phyloP scores from a whole-genome alignment of 1,140 invertebrate genomes.

The Probaryconus sp. region DNA sequence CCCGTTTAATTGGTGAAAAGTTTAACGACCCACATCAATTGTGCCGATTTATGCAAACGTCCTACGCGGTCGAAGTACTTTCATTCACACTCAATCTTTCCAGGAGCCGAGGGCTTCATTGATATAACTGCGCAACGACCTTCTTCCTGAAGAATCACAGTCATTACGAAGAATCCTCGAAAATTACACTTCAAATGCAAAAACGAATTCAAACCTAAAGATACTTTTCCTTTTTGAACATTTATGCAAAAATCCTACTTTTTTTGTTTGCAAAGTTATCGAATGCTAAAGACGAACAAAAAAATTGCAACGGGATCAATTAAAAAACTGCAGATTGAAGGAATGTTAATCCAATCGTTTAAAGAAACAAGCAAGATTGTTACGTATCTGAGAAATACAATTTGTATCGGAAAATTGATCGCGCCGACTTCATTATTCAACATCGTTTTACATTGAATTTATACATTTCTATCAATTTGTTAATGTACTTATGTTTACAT shows the following conservation, averaged over 20 bases:
- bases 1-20: constrained; percentile 46
- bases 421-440: constrained; percentile 43
- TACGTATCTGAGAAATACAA: no score
- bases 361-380: no score
- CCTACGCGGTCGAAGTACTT: constrained; percentile 52
- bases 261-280: no score
- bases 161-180: neutral
- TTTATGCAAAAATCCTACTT: no score
- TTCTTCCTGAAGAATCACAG: constrained; percentile 23
- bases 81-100: constrained; percentile 58
- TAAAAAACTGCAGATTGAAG: no score
- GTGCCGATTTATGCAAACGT: constrained; percentile 46
- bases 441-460: constrained; percentile 2
- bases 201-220: no score
- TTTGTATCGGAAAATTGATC: no score
- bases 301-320: no score
- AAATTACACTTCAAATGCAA: no score
- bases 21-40: constrained; percentile 53
- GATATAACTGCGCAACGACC: constrained; percentile 53
- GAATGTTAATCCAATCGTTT: no score
- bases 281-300: no score
- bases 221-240: no score
- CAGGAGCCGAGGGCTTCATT: constrained; percentile 43
- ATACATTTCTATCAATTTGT: constrained; percentile 53
- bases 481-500: constrained; percentile 45